Evolutionary conservation across 1,140 invertebrate genomes (phyloP).

Genomic region (Philotrypesis tridentata): DNA sequence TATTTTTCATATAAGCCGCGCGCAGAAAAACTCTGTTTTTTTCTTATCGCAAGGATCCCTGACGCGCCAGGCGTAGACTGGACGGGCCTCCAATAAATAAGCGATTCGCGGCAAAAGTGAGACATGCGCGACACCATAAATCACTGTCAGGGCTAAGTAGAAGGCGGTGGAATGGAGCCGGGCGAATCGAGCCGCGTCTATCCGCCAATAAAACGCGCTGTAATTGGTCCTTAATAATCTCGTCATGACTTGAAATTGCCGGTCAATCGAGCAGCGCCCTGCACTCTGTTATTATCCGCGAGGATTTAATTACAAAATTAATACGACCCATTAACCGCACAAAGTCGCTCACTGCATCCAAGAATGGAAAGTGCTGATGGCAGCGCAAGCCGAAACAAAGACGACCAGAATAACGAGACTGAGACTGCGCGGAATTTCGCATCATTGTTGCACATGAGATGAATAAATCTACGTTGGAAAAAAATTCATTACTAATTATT

Average conservation of each 20-base stretch:
- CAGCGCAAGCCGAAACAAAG: background rate
- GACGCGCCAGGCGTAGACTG: background rate
- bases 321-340: conserved; percentile 64
- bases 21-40: conserved; percentile 13
- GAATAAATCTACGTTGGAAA: background rate
- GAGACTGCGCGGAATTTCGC: background rate
- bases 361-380: conserved; percentile 41
- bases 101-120: conserved; percentile 47
- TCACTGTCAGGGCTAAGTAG: conserved; percentile 68
- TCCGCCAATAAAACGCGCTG: conserved; percentile 63
- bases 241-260: conserved; percentile 69
- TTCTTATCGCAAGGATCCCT: background rate
- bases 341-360: conserved; percentile 26
- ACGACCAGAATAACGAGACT: conserved; percentile 11
- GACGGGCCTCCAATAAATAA: conserved; percentile 52
- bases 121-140: conserved; percentile 58
- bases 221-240: conserved; percentile 73
- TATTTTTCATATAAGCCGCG: background rate
- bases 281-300: conserved; percentile 69
- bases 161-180: conserved; percentile 61
- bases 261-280: conserved; percentile 54
- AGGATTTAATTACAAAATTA: conserved; percentile 73
- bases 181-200: conserved; percentile 55
- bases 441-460: background rate
- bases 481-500: too few species aligned